Evolutionary conservation across 2,113 vertebrate genomes (phyloP).

Genomic region (Cebidichthys violaceus): DNA sequence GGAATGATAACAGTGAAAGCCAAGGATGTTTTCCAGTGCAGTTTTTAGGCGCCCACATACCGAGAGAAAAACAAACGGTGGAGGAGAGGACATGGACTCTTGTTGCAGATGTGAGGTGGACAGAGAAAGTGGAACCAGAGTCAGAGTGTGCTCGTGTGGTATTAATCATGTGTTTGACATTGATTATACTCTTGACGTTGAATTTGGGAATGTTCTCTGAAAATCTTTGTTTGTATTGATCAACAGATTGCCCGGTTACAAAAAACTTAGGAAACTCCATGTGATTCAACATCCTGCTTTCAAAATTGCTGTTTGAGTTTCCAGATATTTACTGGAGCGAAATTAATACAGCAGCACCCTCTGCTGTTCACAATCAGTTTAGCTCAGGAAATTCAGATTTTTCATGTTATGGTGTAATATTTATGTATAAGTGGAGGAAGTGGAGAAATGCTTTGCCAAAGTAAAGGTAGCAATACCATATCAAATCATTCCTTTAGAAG

Average conservation of each 20-base stretch:
- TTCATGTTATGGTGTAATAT: background rate
- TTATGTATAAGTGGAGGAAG: background rate
- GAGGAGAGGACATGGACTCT: conserved; percentile 25
- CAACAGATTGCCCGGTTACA: conserved; percentile 38
- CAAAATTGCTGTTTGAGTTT: conserved; percentile 25
- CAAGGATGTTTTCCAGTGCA: conserved; percentile 53
- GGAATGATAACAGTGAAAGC: conserved; percentile 74
- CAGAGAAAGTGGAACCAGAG: conserved; percentile 19
- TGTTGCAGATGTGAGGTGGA: conserved; percentile 50
- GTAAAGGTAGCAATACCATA: no score
- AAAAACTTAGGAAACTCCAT: conserved; percentile 2
- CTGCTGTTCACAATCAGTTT: conserved; percentile 64
- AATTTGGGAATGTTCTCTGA: conserved; percentile 40
- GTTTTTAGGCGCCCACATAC: conserved; percentile 53
- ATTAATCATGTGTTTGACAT: conserved; percentile 35
- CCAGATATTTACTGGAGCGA: conserved; percentile 7
- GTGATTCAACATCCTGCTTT: conserved; percentile 11
- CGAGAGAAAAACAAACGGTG: conserved; percentile 57
- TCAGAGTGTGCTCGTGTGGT: background rate
- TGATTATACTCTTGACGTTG: conserved; percentile 27
- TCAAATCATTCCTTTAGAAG: no score
- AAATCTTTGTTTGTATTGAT: conserved; percentile 11
- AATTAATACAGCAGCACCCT: conserved; percentile 54
- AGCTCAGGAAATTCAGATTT: background rate
- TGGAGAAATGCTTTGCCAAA: no score